phyloP scores from a whole-genome alignment of 2,797 vertebrate genomes.

The Spatula versicolor region DNA sequence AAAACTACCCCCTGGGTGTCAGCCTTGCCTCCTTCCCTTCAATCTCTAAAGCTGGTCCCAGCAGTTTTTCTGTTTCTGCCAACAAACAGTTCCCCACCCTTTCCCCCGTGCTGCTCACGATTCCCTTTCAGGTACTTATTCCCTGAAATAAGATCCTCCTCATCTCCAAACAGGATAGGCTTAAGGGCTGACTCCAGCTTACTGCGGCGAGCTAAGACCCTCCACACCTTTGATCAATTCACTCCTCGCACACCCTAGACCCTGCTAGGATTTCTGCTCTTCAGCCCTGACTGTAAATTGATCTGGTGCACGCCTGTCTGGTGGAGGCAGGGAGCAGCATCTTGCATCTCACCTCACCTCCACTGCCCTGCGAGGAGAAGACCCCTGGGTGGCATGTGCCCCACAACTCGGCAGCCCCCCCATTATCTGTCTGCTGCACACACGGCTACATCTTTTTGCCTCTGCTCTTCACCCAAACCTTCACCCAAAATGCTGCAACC shows the following conservation, averaged over 20 bases:
- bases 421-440: accelerated
- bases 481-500: background rate
- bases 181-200: constrained; percentile 32
- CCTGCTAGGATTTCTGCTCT: background rate
- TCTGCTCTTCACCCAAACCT: accelerated
- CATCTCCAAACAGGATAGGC: constrained; percentile 18
- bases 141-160: constrained; percentile 46
- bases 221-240: constrained; percentile 51
- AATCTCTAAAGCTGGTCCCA: background rate
- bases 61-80: background rate
- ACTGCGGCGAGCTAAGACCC: background rate
- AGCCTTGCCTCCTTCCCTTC: background rate
- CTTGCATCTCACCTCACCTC: accelerated
- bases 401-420: background rate
- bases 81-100: background rate
- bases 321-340: background rate
- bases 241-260: background rate
- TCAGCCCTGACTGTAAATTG: background rate
- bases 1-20: accelerated
- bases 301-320: background rate
- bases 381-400: accelerated
- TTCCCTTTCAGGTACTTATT: constrained; percentile 33
- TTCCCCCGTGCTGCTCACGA: background rate
- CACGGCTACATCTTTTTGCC: accelerated
- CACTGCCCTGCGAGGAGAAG: accelerated